Percentiles rank a stretch among this genome's conserved stretches.
These are phyloP conservation scores for Onychomys leucogaster DNA, from an alignment of 2,797 vertebrate genomes.

Conservation along the genomic window DNA sequence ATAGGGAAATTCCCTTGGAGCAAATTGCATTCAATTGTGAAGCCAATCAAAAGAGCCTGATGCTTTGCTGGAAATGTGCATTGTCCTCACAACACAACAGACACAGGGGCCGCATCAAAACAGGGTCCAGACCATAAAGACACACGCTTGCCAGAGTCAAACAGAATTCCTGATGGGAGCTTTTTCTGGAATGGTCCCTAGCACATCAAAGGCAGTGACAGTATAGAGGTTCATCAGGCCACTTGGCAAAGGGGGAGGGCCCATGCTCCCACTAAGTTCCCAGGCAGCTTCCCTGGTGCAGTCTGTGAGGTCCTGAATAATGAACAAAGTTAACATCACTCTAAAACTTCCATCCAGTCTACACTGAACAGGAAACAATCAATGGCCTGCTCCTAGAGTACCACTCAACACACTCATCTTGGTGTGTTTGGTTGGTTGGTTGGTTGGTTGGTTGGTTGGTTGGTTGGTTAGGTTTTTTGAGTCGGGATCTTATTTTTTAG, in stretches of 20 bases:
- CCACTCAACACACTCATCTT: neutral
- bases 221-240: neutral
- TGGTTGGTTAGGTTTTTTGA: neutral
- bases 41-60: slow-evolving; percentile 34
- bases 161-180: slow-evolving; percentile 50
- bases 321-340: slow-evolving; percentile 46
- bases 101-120: neutral
- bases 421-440: neutral
- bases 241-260: neutral
- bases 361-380: neutral
- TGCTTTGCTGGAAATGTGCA: neutral
- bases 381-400: neutral
- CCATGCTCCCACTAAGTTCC: slow-evolving; percentile 1
- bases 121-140: neutral
- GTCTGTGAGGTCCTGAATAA: slow-evolving; percentile 19
- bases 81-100: neutral
- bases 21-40: slow-evolving; percentile 53
- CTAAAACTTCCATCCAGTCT: neutral
- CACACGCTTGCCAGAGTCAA: slow-evolving; percentile 24
- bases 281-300: neutral
- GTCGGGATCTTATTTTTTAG: neutral
- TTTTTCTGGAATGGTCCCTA: slow-evolving; percentile 39
- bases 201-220: slow-evolving; percentile 16
- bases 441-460: neutral
- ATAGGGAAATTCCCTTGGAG: slow-evolving; percentile 59